phyloP scores from a whole-genome alignment of 2,113 vertebrate species.

The Podarcis cretensis region DNA sequence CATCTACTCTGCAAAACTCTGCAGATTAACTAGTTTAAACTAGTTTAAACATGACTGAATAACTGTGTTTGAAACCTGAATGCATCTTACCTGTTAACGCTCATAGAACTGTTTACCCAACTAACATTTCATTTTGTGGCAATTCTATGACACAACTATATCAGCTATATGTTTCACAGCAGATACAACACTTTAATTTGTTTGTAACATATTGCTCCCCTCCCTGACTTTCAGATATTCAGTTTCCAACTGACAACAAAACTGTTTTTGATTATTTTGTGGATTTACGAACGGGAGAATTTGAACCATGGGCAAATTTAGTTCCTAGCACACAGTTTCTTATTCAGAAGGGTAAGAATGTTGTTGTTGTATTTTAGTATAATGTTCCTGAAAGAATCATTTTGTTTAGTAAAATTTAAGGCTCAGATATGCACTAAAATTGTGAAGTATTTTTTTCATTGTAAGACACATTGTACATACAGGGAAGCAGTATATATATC shows the following conservation, averaged over 20 bases:
- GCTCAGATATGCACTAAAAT: background rate
- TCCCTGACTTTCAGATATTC: constrained; percentile 50
- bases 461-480: background rate
- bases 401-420: background rate
- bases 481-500: background rate
- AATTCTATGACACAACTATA: background rate
- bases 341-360: constrained; percentile 69
- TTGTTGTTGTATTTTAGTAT: background rate
- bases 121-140: background rate
- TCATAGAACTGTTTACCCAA: background rate
- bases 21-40: background rate
- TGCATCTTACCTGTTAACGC: background rate
- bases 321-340: constrained; percentile 66
- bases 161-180: background rate
- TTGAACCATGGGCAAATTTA: constrained; percentile 72
- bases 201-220: background rate
- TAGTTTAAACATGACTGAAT: background rate
- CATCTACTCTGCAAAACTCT: too few relatives aligned
- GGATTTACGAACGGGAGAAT: constrained; percentile 71
- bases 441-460: background rate
- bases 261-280: constrained; percentile 77
- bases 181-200: background rate
- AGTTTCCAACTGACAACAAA: constrained; percentile 57
- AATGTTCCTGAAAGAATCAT: background rate
- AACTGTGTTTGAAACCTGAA: background rate